phyloP scores from a whole-genome alignment of 2,797 vertebrate species.

The Sebastes jordani region DNA sequence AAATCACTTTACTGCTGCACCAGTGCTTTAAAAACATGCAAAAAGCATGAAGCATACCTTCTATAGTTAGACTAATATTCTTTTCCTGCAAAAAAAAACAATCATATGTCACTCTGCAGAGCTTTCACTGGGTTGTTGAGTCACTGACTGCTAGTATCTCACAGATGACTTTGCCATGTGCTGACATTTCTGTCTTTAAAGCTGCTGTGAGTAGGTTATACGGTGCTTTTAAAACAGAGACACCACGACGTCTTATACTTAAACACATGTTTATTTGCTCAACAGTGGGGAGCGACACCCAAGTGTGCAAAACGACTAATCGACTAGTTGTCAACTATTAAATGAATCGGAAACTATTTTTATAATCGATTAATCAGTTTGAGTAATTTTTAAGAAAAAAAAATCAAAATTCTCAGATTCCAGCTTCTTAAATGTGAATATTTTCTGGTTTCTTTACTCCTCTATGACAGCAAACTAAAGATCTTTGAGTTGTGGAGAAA shows the following conservation, averaged over 20 bases:
- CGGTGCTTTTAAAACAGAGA: not conserved
- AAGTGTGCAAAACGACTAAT: not conserved
- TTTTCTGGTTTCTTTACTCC: no score
- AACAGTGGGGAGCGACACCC: no score
- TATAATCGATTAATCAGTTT: no score
- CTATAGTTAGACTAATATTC: not conserved
- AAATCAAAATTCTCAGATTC: no score
- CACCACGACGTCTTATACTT: not conserved
- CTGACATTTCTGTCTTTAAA: not conserved
- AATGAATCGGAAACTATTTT: no score
- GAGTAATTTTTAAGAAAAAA: no score
- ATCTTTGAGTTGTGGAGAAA: no score
- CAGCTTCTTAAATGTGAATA: no score
- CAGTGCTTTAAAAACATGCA: not conserved
- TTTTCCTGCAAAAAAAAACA: not conserved
- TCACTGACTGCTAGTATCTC: not conserved
- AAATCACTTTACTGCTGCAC: not conserved
- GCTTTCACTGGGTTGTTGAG: not conserved
- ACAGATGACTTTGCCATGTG: constrained; percentile 21
- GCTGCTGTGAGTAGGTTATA: not conserved
- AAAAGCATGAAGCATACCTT: not conserved
- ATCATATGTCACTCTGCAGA: not conserved
- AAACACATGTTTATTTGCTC: not conserved
- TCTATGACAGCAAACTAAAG: no score
- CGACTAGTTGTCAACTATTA: no score